Percentiles rank a stretch among this genome's conserved stretches.
These are phyloP conservation scores for Neosilurus hyrtlii DNA, from an alignment of 2,797 vertebrate genomes.

Conservation along the genomic window DNA sequence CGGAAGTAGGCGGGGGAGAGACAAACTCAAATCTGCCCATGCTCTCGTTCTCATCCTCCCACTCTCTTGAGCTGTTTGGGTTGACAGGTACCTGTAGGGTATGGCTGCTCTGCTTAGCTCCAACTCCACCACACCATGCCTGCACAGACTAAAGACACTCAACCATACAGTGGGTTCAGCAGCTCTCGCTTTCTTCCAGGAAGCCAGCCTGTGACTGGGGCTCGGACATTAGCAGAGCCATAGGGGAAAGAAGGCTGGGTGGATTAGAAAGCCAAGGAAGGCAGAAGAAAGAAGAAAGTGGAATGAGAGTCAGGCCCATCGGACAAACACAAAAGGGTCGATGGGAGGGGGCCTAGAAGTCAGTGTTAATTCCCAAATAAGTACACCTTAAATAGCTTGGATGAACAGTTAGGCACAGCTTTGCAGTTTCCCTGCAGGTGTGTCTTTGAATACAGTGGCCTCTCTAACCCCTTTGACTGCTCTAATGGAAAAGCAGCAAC, in stretches of 20 bases:
- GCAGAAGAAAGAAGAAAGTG: constrained; percentile 70
- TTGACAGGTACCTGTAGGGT: constrained; percentile 76
- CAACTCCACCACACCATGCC: constrained; percentile 60
- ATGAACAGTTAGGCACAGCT: constrained; percentile 65
- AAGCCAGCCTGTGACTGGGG: constrained; percentile 29
- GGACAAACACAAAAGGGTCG: constrained; percentile 73
- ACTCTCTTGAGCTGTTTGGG: constrained; percentile 70
- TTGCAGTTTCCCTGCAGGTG: constrained; percentile 76
- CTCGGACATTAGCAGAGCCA: constrained; percentile 53
- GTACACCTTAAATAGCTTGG: constrained; percentile 75
- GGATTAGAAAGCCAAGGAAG: constrained; percentile 73
- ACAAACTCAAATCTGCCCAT: constrained; percentile 61
- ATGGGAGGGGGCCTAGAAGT: constrained; percentile 71
- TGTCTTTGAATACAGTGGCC: constrained; percentile 74
- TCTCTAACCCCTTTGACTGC: constrained; percentile 69
- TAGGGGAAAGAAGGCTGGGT: constrained; percentile 57
- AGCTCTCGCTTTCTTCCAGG: constrained; percentile 36
- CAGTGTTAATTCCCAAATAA: constrained; percentile 76
- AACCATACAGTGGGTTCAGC: constrained; percentile 17
- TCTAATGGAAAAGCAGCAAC: constrained; percentile 60
- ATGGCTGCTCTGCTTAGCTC: constrained; percentile 61
- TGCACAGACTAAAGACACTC: constrained; percentile 58
- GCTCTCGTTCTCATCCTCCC: constrained; percentile 74
- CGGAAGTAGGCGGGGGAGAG: constrained; percentile 68
- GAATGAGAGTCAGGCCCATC: constrained; percentile 75